Evolutionary conservation across 2,888 invertebrate genomes (phyloP).

Genomic region (Pheosia tremula): DNA sequence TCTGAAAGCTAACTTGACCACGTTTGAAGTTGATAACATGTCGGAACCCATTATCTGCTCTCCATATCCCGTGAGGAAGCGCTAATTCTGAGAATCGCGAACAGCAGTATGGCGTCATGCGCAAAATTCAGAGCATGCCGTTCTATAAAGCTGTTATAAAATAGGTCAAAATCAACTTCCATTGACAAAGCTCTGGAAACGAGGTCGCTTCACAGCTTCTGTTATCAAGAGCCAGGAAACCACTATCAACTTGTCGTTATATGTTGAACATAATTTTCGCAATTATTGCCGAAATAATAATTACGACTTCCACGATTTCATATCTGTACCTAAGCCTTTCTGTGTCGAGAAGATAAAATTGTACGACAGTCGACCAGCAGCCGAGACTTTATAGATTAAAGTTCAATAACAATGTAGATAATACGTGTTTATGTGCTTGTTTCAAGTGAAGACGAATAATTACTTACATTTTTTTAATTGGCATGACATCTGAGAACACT

Average conservation of each 20-base stretch:
- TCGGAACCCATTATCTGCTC: conserved; percentile 30
- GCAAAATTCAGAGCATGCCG: conserved; percentile 50
- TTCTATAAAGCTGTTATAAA: conserved; percentile 55
- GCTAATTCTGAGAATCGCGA: conserved; percentile 38
- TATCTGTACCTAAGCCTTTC: conserved; percentile 44
- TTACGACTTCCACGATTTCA: conserved; percentile 42
- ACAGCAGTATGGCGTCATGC: conserved; percentile 33
- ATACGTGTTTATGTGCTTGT: not conserved
- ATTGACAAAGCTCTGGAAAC: conserved; percentile 77
- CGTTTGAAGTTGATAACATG: conserved; percentile 29
- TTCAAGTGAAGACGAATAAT: not conserved
- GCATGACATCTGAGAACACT: too few species aligned
- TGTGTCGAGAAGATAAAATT: conserved; percentile 39
- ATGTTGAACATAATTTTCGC: conserved; percentile 80
- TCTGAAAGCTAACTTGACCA: conserved; percentile 21
- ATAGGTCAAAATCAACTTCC: conserved; percentile 81
- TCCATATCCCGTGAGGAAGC: conserved; percentile 41
- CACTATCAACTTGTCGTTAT: conserved; percentile 80
- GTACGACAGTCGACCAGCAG: conserved; percentile 12
- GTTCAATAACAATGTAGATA: conserved; percentile 1
- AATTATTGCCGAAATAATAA: conserved; percentile 81
- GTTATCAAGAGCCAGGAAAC: conserved; percentile 77
- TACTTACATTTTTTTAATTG: not conserved
- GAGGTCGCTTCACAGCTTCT: conserved; percentile 72
- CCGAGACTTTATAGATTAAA: conserved; percentile 1